A percentile compares a stretch with the other conserved stretches of the same genome.
Conservation (phyloP, 2,113 vertebrate genomes). For the Cheilinus undulatus region DNA sequence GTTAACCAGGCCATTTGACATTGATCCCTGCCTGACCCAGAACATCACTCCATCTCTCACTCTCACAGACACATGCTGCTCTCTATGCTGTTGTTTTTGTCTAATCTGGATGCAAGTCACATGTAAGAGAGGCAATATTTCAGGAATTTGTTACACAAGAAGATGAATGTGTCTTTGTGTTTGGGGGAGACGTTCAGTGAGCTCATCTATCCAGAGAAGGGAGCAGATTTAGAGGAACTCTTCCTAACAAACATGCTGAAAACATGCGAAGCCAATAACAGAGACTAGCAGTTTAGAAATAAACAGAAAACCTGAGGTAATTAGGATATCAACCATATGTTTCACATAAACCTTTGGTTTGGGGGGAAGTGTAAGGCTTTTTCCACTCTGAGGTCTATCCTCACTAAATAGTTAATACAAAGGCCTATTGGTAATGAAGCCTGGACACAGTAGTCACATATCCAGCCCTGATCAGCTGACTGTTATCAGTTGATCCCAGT, state of each 20-base stretch:
- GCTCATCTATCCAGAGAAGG: neutral
- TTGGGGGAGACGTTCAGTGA: neutral
- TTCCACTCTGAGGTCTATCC: too few species aligned
- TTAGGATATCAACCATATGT: too few species aligned
- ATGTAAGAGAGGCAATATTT: conserved; percentile 1
- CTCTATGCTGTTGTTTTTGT: neutral
- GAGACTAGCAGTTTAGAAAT: too few species aligned
- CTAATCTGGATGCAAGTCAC: conserved; percentile 2
- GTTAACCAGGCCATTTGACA: conserved; percentile 82
- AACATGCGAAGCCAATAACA: too few species aligned
- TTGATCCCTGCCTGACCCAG: conserved; percentile 79
- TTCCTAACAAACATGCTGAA: neutral
- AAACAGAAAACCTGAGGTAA: too few species aligned
- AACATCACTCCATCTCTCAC: conserved; percentile 43
- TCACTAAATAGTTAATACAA: too few species aligned
- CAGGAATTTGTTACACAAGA: neutral
- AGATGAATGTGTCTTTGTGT: neutral
- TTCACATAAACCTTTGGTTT: too few species aligned
- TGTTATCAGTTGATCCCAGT: too few species aligned
- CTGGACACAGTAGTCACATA: too few species aligned
- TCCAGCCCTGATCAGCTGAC: too few species aligned
- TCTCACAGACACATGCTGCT: neutral
- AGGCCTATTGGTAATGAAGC: too few species aligned
- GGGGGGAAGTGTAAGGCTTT: too few species aligned
- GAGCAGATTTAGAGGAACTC: neutral